phyloP scores from a whole-genome alignment of 2,797 vertebrate species.

The Miopithecus talapoin region DNA sequence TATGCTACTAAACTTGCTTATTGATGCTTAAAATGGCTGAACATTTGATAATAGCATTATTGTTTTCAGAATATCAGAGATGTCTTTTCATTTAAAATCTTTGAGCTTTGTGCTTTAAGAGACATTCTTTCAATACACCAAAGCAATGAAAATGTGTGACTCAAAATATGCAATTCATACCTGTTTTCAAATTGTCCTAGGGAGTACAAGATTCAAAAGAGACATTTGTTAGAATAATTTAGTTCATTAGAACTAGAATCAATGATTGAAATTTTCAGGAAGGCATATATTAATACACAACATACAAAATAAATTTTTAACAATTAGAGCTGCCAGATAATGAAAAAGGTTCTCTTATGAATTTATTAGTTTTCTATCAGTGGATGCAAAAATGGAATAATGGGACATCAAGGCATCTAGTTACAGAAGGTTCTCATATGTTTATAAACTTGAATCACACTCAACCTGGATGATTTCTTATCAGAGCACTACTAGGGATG shows the following conservation, averaged over 20 bases:
- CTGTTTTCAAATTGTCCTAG: not conserved
- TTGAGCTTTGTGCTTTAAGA: not conserved
- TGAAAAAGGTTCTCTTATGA: not conserved
- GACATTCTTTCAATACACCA: not conserved
- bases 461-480: not conserved
- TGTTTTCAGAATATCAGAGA: constrained; percentile 27
- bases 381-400: not conserved
- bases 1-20: not conserved
- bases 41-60: not conserved
- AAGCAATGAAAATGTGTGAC: not conserved
- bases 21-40: constrained; percentile 5
- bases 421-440: not conserved
- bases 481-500: not conserved
- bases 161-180: not conserved
- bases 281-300: not conserved
- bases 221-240: not conserved
- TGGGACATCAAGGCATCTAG: not conserved
- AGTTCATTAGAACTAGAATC: not conserved
- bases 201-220: not conserved
- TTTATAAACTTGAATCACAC: constrained; percentile 1
- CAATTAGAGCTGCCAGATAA: not conserved
- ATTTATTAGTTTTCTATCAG: not conserved
- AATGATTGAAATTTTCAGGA: not conserved
- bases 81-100: not conserved
- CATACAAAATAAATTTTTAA: not conserved